phyloP scores from a whole-genome alignment of 1,140 invertebrate genomes.

The Pseudomyrmex cubaensis region DNA sequence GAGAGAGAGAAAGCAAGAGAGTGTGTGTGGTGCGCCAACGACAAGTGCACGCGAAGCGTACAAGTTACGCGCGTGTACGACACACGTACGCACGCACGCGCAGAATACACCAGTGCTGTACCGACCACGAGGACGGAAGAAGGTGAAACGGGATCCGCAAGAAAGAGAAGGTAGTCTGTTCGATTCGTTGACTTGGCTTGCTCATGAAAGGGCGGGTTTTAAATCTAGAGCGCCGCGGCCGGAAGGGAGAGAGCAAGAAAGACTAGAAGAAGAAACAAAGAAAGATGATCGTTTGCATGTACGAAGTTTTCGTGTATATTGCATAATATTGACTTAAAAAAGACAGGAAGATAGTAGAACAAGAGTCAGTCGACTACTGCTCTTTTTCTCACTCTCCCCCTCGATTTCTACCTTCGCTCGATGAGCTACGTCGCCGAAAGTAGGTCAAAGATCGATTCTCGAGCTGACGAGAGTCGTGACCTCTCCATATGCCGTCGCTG shows the following conservation, averaged over 20 bases:
- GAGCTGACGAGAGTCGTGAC: conserved; percentile 72
- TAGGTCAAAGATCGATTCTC: conserved; percentile 80
- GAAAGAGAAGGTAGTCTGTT: conserved; percentile 25
- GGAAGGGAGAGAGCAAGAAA: conserved; percentile 57
- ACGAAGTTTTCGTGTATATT: neutral
- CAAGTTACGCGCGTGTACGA: conserved; percentile 9
- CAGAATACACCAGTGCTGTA: neutral
- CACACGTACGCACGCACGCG: neutral
- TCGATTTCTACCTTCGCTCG: conserved; percentile 68
- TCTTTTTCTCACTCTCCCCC: conserved; percentile 72
- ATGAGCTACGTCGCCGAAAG: conserved; percentile 71
- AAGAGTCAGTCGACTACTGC: conserved; percentile 30
- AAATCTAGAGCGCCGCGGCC: conserved; percentile 25
- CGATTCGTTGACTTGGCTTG: conserved; percentile 48
- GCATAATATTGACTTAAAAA: neutral
- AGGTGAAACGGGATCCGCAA: conserved; percentile 9
- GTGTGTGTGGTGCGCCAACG: conserved; percentile 31
- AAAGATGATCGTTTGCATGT: conserved; percentile 25
- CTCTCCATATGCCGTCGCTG: conserved; percentile 65
- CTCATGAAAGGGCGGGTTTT: conserved; percentile 53
- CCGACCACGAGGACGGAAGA: conserved; percentile 42
- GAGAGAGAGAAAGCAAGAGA: neutral
- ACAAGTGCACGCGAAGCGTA: conserved; percentile 27
- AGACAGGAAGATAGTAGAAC: conserved; percentile 14
- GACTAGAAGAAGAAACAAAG: conserved; percentile 14